Percentiles rank a stretch among this genome's conserved stretches.
These are phyloP conservation scores for Eueides isabella DNA, from an alignment of 1,140 invertebrate species.

Conservation along the genomic window DNA sequence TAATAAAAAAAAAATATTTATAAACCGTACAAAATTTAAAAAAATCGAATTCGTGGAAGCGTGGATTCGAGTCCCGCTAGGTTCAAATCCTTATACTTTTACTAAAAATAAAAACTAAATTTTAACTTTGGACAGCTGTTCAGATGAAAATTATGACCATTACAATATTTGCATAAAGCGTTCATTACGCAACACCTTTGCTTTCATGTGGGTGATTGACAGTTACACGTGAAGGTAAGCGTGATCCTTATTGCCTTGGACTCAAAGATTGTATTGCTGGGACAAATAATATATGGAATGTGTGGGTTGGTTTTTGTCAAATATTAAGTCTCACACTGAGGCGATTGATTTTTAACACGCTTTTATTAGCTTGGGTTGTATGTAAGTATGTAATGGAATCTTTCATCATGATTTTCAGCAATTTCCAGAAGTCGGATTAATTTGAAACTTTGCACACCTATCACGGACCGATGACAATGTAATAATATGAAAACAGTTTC, in stretches of 20 bases:
- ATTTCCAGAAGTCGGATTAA: too few species aligned
- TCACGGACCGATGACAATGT: too few species aligned
- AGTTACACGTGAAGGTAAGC: constrained; percentile 6
- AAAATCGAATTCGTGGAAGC: too few species aligned
- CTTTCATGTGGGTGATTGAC: constrained; percentile 36
- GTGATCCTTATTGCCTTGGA: neutral
- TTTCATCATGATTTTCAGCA: too few species aligned
- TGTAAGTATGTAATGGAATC: too few species aligned
- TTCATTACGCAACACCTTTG: constrained; percentile 48
- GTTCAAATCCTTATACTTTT: too few species aligned
- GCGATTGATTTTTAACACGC: constrained; percentile 22
- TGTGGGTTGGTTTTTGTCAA: neutral
- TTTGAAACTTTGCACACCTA: too few species aligned
- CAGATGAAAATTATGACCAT: constrained; percentile 1
- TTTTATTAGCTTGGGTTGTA: too few species aligned
- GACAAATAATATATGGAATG: neutral
- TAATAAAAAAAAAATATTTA: too few species aligned
- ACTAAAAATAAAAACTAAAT: neutral
- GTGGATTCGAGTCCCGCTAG: too few species aligned
- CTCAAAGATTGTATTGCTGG: constrained; percentile 6
- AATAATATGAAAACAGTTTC: too few species aligned
- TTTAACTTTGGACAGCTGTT: neutral
- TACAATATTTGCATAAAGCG: constrained; percentile 44
- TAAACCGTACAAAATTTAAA: too few species aligned
- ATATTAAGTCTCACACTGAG: constrained; percentile 32